Evolutionary conservation across 53 echinoderm and acorn worm genomes (phyloP), one percentile per base, ranked within the genome.

Genomic region (Temnopleurus reevesii): DNA sequence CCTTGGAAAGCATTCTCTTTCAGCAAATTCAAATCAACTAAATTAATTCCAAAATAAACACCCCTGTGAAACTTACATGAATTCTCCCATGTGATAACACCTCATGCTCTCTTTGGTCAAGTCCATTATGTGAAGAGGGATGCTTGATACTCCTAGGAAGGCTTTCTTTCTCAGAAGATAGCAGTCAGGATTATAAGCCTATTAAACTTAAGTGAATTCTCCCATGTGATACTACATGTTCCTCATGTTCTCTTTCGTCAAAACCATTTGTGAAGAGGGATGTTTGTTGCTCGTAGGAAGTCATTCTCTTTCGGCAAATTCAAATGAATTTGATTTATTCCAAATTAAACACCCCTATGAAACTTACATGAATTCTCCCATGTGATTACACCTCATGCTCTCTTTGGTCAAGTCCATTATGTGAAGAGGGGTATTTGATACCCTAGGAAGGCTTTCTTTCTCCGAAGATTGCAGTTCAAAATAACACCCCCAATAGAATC

Each of bases 351-450:
- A n/a, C n/a, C n/a, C n/a, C 23, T 24, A 12, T 18, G 21, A 59
- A n/a, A n/a, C 23, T 59, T 5, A 59, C 12, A 24, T 59, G 21
- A 59, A 21, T 6, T 59, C 60, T 21, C 23, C 21, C 23, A 59
- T 19, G 60, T 18, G 60, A 45, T 94, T 92, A 92, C 94, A 94
- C 8, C 54, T 29, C 36, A 87, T 81, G n/a, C 81, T 94, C 59
- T 94, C 94, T 15, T 89, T 81, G 46, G 92, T 82, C 19, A 94
- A 27, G 90, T 92, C 92, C 54, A 94, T 46, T 36, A 85, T 86
- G 18, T 77, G 23, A 23, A 77, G 33, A 12, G 89, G 89, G 57
- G 7, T 15, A 19, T 60, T 60, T n/a, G n/a, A n/a, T n/a, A n/a
- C n/a, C n/a, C n/a, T n/a, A n/a, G n/a, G n/a, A n/a, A n/a, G n/a